Base-by-base conservation (phyloP, 2,113 vertebrate species). In the Toxotes chatareus region DNA sequence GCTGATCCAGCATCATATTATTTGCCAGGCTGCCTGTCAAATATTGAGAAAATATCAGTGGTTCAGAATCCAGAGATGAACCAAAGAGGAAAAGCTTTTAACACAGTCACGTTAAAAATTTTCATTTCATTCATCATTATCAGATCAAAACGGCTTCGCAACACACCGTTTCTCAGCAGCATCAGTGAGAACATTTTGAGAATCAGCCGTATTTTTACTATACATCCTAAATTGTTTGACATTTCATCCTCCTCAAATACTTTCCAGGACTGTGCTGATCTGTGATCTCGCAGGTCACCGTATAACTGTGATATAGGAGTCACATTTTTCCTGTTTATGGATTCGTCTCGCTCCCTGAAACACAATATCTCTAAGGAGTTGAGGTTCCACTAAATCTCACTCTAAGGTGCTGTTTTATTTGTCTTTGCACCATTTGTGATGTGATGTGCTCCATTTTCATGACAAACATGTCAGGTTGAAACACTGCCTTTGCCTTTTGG, bases 11-110 rank as follows among this genome's bases (percentile, higher is more conserved):
- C 27, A 27, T 27, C 27, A 27, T 27, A 27, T 27, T 27, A 27
- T 27, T 27, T 27, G 38, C n/a, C 23, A 17, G n/a, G 36, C 83
- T 17, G 55, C 61, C 49, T 61, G 70, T 66, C 65, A 86, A 44
- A 1, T 40, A 73, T 23, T 80, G 77, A 82, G 38, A 67, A 1
- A 3, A 38, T 13, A 53, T 74, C 63, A 21, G 31, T 4, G 40
- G 4, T 42, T 79, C 56, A 70, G 55, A 60, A 63, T 60, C 31
- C 66, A 32, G 66, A 2, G 36, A 69, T 38, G 31, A n/a, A 40
- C 75, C 13, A 21, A 12, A 44, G 36, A 42, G 2, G 36, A 47
- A 11, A 19, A 55, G 19, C 23, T 47, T 23, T 61, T 27, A 27
- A 27, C 27, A 27, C 27, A 1, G 27, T 27, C 27, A 27, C 27